Evolutionary conservation across 1,140 invertebrate genomes (phyloP), one percentile per base, ranked within the genome.

Genomic region (Palaemon carinicauda): DNA sequence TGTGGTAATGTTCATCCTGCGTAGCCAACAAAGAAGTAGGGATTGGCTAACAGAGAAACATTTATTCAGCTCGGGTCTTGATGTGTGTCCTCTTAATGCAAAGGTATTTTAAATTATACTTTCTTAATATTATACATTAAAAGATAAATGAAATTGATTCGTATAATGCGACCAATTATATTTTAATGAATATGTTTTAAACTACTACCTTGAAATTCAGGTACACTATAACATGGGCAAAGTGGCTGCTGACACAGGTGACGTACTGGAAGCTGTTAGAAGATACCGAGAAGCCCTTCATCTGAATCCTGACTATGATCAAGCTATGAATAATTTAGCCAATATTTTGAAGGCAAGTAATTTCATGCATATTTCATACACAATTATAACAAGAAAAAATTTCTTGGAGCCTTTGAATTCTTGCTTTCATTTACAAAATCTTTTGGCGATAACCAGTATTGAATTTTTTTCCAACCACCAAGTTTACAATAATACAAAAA

Each of bases 141-240:
- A n/a, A n/a, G n/a, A n/a, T n/a, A n/a, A n/a, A n/a, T n/a, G n/a
- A n/a, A n/a, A n/a, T n/a, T n/a, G n/a, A n/a, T n/a, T n/a, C n/a
- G n/a, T n/a, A n/a, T n/a, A n/a, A n/a, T n/a, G n/a, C n/a, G n/a
- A n/a, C n/a, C n/a, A n/a, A n/a, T n/a, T n/a, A n/a, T n/a, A n/a
- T n/a, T n/a, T n/a, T n/a, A n/a, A n/a, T n/a, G n/a, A n/a, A n/a
- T n/a, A n/a, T n/a, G n/a, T n/a, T n/a, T n/a, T n/a, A 5, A 12
- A 27, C 21, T 97, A 96, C 90, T 96, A 96, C 2, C 91, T 94
- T 14, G 98, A 98, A 93, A 97, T 97, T 21, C 98, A 99, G 94
- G 96, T 99, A 15, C 97, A 98, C 91, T 99, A 99, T 91, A 99
- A 99, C 92, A 94, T 99, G 82, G 98, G 95, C 0, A 98, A 98